Evolutionary conservation across 2,113 vertebrate species (phyloP).

Genomic region (Rhegmatorhina hoffmannsi): DNA sequence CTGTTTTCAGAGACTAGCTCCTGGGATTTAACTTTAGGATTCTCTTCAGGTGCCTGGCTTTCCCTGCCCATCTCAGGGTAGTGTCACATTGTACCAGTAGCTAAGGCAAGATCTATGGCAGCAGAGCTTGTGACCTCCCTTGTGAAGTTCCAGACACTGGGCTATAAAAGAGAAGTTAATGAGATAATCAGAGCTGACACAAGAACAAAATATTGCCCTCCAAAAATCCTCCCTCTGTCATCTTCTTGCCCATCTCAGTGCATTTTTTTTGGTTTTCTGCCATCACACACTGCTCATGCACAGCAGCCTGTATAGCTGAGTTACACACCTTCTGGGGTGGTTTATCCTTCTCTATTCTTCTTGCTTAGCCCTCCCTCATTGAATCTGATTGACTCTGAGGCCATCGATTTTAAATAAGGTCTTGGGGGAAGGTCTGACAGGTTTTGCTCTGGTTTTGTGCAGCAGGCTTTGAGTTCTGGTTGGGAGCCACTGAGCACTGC

Average conservation of each 20-base stretch:
- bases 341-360: not conserved
- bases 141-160: not conserved
- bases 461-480: not conserved
- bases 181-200: not conserved
- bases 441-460: not conserved
- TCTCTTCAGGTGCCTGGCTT: not conserved
- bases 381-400: slow-evolving; percentile 31
- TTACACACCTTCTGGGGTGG: not conserved
- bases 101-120: not conserved
- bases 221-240: not conserved
- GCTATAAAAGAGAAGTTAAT: not conserved
- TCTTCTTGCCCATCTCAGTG: not conserved
- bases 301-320: not conserved
- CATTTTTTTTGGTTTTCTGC: not conserved
- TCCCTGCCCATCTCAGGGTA: not conserved
- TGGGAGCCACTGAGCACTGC: not conserved
- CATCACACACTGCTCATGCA: rapidly evolving
- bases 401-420: slow-evolving; percentile 49
- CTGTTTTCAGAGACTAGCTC: not conserved
- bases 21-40: not conserved
- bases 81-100: not conserved
- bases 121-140: not conserved
- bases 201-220: not conserved
- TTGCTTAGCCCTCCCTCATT: not conserved
- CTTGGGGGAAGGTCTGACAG: slow-evolving; percentile 3